Base-by-base conservation (phyloP, 1,140 invertebrate genomes). In the Uloborus diversus region DNA sequence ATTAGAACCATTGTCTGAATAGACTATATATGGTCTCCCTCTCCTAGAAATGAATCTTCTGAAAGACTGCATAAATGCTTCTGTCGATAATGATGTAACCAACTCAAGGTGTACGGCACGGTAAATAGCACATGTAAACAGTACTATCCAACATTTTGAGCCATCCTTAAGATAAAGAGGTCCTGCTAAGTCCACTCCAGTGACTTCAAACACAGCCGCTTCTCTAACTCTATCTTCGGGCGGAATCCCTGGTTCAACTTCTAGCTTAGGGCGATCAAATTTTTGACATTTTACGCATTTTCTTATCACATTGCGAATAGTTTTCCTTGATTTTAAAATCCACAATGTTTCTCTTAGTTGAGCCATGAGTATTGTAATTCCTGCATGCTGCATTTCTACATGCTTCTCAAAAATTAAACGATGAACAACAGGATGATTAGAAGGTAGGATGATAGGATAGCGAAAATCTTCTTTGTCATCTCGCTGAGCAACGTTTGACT, bases 131-230 rank as follows among this genome's bases (percentile, higher is more conserved):
- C 69, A 73, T 32, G 69, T 73, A 7, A 57, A 59, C 3, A 73
- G 3, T 20, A 37, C 3, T 2, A 59, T 59, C 69, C 69, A 73
- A 49, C 11, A 14, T 32, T 73, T 57, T 7, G 3, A 33, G 4
- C 32, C 30, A 5, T 80, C 82, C 61, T 83, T 83, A 11, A 85
- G 56, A 70, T 65, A 81, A 1, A 86, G 28, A 14, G 85, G 85
- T 11, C 85, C 85, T 2, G 85, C 83, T n/a, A 86, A 82, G 79
- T 87, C 85, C 23, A 86, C 79, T 2, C 84, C 85, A 1, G 73
- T 82, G 1, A 85, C 59, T 79, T 86, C 83, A 75, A 86, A 86
- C 2, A 81, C 79, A n/a, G 47, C 23, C 5, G 84, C 82, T 27
- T 84, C 84, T 28, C 70, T 71, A 1, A 85, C 80, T 27, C 83